phyloP scores from a whole-genome alignment of 2,113 vertebrate genomes.

The Pomatorhinus ruficollis region DNA sequence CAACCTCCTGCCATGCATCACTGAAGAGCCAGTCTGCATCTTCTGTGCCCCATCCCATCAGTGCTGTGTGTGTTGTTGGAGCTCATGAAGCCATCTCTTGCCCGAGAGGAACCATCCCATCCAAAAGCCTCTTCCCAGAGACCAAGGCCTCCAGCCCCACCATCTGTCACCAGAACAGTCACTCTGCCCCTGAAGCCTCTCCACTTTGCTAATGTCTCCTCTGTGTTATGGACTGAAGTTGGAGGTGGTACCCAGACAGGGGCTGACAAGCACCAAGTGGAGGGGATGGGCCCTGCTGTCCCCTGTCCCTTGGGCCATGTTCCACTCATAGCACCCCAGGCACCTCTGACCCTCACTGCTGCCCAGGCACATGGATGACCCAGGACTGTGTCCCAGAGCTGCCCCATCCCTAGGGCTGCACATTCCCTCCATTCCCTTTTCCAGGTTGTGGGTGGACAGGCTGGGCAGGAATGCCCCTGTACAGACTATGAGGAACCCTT shows the following conservation, averaged over 20 bases:
- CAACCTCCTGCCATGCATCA: accelerated
- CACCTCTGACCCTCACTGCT: accelerated
- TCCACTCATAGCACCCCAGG: neutral
- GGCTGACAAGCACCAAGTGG: neutral
- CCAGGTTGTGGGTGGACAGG: neutral
- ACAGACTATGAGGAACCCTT: neutral
- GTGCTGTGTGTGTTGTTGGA: neutral
- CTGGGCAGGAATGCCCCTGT: neutral
- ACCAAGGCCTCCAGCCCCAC: neutral
- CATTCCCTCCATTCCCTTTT: neutral
- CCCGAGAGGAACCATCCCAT: neutral
- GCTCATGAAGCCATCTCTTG: accelerated
- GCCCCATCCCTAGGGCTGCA: neutral
- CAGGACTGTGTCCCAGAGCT: neutral
- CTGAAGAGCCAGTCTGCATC: accelerated
- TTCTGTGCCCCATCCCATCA: accelerated
- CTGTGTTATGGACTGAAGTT: neutral
- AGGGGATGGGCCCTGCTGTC: neutral
- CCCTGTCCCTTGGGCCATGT: accelerated
- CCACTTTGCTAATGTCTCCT: neutral
- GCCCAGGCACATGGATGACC: neutral
- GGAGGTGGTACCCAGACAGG: too few species aligned
- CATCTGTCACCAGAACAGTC: neutral
- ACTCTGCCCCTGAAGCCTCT: too few species aligned
- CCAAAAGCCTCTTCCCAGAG: neutral